Conservation (phyloP, 2,113 vertebrate genomes). For the Spizaetus ornatus region DNA sequence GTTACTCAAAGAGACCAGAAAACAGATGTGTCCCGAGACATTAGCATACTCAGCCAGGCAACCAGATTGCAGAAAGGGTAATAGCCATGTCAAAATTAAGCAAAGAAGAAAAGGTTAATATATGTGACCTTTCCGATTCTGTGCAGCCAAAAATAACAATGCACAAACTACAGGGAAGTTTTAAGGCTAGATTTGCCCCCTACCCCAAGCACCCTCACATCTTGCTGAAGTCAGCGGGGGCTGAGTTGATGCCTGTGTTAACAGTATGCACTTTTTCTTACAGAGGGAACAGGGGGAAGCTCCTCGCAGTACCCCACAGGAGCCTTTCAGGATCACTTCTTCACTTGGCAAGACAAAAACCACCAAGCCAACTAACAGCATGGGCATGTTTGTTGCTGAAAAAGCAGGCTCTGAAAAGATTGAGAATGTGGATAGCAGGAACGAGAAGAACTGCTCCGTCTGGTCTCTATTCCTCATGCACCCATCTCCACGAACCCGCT, state of each 20-base stretch:
- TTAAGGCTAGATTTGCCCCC: neutral
- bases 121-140: neutral
- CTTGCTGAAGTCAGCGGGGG: neutral
- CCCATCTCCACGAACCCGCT: neutral
- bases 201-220: neutral
- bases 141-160: neutral
- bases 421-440: neutral
- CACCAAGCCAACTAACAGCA: neutral
- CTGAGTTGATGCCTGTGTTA: neutral
- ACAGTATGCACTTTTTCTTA: neutral
- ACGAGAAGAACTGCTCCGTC: slow-evolving; percentile 57
- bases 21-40: neutral
- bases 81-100: neutral
- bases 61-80: neutral
- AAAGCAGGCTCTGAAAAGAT: slow-evolving; percentile 32
- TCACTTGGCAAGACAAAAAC: neutral
- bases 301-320: neutral
- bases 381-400: neutral
- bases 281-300: neutral
- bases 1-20: neutral
- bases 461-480: neutral
- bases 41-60: neutral
- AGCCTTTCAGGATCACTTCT: neutral
- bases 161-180: neutral
- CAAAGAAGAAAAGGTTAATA: neutral